Evolutionary conservation across 2,113 vertebrate species (phyloP).

Genomic region (Tetrao urogallus): DNA sequence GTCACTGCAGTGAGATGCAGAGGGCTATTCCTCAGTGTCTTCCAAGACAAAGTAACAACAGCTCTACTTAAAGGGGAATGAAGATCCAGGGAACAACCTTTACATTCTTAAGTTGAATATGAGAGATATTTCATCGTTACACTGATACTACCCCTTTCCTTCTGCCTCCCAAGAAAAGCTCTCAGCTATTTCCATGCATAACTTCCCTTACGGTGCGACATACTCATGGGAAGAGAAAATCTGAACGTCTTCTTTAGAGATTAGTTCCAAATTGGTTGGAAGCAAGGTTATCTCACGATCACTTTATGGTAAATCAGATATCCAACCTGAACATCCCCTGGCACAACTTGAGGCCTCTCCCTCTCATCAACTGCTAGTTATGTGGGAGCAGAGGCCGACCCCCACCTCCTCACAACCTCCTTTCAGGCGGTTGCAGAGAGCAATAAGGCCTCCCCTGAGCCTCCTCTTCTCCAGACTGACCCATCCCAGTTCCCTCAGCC

Average conservation of each 20-base stretch:
- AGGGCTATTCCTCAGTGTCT: background rate
- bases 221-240: background rate
- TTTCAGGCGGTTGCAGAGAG: too few relatives aligned
- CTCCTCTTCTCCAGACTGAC: too few relatives aligned
- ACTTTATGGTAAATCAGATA: background rate
- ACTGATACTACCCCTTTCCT: background rate
- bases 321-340: too few relatives aligned
- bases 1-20: background rate
- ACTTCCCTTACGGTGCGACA: background rate
- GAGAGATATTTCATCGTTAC: background rate
- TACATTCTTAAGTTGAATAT: accelerated
- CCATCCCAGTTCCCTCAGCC: too few relatives aligned
- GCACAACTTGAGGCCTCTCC: too few relatives aligned
- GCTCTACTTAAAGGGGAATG: background rate
- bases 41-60: background rate
- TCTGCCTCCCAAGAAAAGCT: background rate
- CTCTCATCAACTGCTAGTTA: too few relatives aligned
- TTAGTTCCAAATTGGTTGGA: background rate
- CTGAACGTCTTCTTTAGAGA: background rate
- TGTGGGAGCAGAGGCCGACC: too few relatives aligned
- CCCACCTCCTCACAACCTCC: too few relatives aligned
- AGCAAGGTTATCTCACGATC: background rate
- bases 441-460: too few relatives aligned
- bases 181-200: background rate
- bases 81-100: background rate